Base-by-base conservation (phyloP, 2,797 vertebrate genomes). In the Sparus aurata region DNA sequence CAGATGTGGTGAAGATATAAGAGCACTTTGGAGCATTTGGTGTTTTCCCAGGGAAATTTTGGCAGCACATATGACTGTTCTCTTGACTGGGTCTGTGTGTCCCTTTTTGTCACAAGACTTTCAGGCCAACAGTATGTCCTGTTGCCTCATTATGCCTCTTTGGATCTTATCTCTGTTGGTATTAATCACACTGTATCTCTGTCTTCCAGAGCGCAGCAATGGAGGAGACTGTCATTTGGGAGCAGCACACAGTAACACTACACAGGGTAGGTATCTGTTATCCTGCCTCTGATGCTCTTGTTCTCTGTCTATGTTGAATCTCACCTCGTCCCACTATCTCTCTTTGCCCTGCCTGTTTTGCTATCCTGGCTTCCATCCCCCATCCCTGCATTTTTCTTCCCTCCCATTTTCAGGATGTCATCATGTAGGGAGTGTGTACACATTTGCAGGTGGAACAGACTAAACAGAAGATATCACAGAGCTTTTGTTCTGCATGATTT, bases 201-300 rank as follows among this genome's bases (percentile, higher is more conserved):
- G 47, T 89, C 50, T 93, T 91, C 69, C 92, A 99, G 98, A 98
- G 94, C 90, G 97, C 97, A 95, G 94, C 97, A 80, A 99, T 99
- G 98, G 98, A 99, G 96, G 98, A 99, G 95, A 99, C 98, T 4
- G 98, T 98, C 88, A 99, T 99, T 96, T 99, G 98, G 98, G 98
- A 99, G 95, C 98, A 99, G 92, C 98, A 99, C 94, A 99, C 98
- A 61, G 98, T 99, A 94, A 99, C 97, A 79, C 97, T 99, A 95
- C 98, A 99, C 96, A 98, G 98, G 96, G 98, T 99, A 89, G 94
- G 97, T 95, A 85, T 61, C 77, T 68, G 53, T 58, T 64, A n/a
- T 83, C 64, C 15, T 67, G 50, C 12, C 12, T 75, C 59, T 23
- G 8, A 70, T 70, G 27, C 25, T 68, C 52, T 77, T 12, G 59